Percentiles rank a stretch among this genome's conserved stretches.
Evolutionary conservation across 2,797 vertebrate species (phyloP).

Genomic region (Gymnoscopelus microlampas): DNA sequence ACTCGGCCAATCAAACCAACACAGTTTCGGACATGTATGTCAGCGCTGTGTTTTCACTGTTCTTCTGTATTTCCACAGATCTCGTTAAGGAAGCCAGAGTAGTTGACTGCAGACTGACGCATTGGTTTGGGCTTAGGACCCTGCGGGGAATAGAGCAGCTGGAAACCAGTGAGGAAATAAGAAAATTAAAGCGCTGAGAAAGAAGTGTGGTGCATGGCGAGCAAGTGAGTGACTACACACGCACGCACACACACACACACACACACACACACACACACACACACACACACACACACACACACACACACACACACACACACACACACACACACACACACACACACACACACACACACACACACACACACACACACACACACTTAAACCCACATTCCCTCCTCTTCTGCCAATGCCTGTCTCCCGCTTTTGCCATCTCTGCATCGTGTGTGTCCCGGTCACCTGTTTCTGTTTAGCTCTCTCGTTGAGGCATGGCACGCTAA

Average conservation of each 20-base stretch:
- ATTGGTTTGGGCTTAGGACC: slow-evolving; percentile 34
- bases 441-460: slow-evolving; percentile 58
- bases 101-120: slow-evolving; percentile 40
- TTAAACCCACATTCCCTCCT: not conserved
- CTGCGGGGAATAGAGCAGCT: slow-evolving; percentile 43
- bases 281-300: slow-evolving; percentile 11
- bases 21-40: no score
- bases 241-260: slow-evolving; percentile 9
- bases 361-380: not conserved
- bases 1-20: no score
- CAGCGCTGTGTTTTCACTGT: slow-evolving; percentile 17
- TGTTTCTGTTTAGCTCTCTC: slow-evolving; percentile 73
- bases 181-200: slow-evolving; percentile 9
- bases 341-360: not conserved
- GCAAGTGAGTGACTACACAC: no score
- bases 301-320: not conserved
- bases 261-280: slow-evolving; percentile 2
- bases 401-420: slow-evolving; percentile 17
- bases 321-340: not conserved
- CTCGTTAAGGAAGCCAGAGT: slow-evolving; percentile 35
- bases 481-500: slow-evolving; percentile 48
- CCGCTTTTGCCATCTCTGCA: slow-evolving; percentile 47
- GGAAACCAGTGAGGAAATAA: slow-evolving; percentile 39
- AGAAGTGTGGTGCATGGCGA: not conserved
- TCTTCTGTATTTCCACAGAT: slow-evolving; percentile 26